Conservation (phyloP, 1,140 invertebrate species). For the Cydia strobilella region DNA sequence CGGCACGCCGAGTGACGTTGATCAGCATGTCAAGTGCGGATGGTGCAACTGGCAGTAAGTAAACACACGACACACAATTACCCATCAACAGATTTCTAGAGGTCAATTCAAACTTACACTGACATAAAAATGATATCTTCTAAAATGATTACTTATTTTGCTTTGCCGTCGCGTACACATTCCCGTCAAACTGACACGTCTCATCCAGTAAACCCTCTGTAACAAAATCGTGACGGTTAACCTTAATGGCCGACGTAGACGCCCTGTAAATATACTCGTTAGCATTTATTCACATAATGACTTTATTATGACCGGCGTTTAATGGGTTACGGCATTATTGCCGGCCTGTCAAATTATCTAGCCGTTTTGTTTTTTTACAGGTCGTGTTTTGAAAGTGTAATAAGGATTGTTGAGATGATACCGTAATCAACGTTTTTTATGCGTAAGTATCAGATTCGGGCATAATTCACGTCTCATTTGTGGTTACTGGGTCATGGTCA, state of each 20-base stretch:
- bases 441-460: background rate
- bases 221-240: constrained; percentile 48
- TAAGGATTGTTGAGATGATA: background rate
- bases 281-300: constrained; percentile 74
- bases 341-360: constrained; percentile 21
- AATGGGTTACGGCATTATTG: constrained; percentile 27
- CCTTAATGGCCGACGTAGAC: constrained; percentile 62
- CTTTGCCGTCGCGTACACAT: too few relatives aligned
- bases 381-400: constrained; percentile 8
- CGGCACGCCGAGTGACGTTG: too few relatives aligned
- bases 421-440: background rate
- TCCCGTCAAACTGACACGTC: background rate
- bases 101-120: too few relatives aligned
- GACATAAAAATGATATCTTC: too few relatives aligned
- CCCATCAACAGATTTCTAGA: too few relatives aligned
- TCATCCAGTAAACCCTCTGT: constrained; percentile 40
- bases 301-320: constrained; percentile 66
- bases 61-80: too few relatives aligned
- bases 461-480: background rate
- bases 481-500: background rate
- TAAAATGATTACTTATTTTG: too few relatives aligned
- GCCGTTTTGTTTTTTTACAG: background rate
- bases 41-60: too few relatives aligned
- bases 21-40: too few relatives aligned
- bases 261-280: constrained; percentile 72